Conservation (phyloP, 2,113 vertebrate genomes). For the Mastomys coucha region DNA sequence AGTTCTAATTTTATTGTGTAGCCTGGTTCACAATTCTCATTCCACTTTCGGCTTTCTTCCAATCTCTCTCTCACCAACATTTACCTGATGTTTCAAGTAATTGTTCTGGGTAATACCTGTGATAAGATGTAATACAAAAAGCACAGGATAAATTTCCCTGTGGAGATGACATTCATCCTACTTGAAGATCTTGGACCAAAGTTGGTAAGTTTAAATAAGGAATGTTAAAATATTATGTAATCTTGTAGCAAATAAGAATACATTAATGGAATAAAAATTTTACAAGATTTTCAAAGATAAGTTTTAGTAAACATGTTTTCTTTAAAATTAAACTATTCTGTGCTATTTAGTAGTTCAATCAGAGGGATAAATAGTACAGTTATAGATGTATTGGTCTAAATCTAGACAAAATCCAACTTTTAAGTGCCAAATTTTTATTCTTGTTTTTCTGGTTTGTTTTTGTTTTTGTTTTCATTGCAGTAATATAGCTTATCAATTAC, state of each 20-base stretch:
- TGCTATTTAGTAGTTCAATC: neutral
- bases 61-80: neutral
- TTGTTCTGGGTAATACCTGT: neutral
- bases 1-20: neutral
- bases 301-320: neutral
- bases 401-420: constrained; percentile 14
- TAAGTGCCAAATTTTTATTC: neutral
- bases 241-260: constrained; percentile 18
- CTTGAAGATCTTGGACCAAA: neutral
- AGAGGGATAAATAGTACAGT: neutral
- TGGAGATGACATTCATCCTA: neutral
- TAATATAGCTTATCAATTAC: neutral
- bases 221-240: neutral
- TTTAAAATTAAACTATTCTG: neutral
- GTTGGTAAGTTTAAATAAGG: neutral
- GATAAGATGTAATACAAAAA: neutral
- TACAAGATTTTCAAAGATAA: constrained; percentile 28
- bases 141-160: neutral
- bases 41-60: neutral
- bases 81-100: neutral
- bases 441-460: too few relatives aligned
- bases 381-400: neutral
- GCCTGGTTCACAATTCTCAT: neutral
- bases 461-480: neutral
- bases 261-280: neutral